These are phyloP conservation scores for Bombus consobrinus DNA, from an alignment of 1,140 invertebrate species.

Conservation along the genomic window DNA sequence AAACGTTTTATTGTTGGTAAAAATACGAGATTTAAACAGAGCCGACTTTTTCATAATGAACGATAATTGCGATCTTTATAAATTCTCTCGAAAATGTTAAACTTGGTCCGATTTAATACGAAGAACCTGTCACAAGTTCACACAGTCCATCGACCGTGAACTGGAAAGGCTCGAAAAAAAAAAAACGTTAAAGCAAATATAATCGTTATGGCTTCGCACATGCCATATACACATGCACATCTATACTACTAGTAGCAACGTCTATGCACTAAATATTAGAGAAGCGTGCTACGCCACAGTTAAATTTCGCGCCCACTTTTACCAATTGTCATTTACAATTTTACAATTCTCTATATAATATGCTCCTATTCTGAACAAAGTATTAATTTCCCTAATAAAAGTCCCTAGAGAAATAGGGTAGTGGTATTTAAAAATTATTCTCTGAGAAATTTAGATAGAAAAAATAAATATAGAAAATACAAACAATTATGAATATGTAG, in stretches of 20 bases:
- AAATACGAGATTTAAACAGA: not conserved
- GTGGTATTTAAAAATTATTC: no score
- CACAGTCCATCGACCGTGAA: constrained; percentile 29
- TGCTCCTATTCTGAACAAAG: no score
- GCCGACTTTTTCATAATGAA: not conserved
- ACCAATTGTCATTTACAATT: not conserved
- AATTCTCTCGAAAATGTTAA: not conserved
- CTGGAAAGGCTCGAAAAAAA: not conserved
- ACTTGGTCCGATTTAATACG: not conserved
- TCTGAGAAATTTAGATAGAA: no score
- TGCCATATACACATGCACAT: not conserved
- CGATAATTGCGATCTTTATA: not conserved
- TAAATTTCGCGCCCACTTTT: not conserved
- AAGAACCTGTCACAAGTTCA: not conserved
- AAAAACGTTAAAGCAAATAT: constrained; percentile 14
- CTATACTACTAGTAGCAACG: not conserved
- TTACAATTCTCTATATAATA: not conserved
- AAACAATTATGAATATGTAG: no score
- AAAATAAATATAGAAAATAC: no score
- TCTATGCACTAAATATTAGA: not conserved
- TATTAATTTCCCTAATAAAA: no score
- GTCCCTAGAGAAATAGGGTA: no score
- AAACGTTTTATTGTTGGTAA: not conserved
- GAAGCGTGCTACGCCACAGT: not conserved
- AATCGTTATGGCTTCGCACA: constrained; percentile 13